Evolutionary conservation across 2,797 vertebrate genomes (phyloP).

Genomic region (Psittacula derbiana): DNA sequence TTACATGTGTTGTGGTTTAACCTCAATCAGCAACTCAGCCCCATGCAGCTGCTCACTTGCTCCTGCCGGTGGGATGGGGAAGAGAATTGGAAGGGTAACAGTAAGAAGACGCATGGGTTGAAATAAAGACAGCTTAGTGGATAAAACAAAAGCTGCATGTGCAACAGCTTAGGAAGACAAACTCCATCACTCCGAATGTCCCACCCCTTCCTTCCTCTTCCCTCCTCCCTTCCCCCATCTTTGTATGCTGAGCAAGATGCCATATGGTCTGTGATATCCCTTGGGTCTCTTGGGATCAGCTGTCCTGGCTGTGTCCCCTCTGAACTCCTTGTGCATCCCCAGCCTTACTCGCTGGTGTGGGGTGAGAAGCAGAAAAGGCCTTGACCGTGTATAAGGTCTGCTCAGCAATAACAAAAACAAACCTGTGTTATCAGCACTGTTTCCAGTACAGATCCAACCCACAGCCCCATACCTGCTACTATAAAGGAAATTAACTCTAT

Average conservation of each 20-base stretch:
- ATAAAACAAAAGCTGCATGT: background rate
- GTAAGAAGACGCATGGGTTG: background rate
- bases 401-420: background rate
- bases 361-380: background rate
- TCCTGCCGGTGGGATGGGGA: background rate
- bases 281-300: background rate
- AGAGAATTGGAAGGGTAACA: background rate
- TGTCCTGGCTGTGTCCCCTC: background rate
- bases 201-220: background rate
- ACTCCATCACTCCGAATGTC: rapidly evolving
- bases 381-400: background rate
- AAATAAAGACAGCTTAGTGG: background rate
- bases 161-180: background rate
- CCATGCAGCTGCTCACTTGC: rapidly evolving
- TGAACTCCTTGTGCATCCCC: background rate
- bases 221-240: background rate
- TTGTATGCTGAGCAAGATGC: background rate
- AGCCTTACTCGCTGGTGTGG: rapidly evolving
- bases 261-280: background rate
- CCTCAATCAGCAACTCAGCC: background rate
- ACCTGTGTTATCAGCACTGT: background rate
- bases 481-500: background rate
- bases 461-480: background rate
- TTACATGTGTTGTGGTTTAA: background rate
- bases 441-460: background rate